A percentile compares a stretch with the other conserved stretches of the same genome.
phyloP scores from a whole-genome alignment of 2,888 invertebrate species.

The Sinohyriopsis cumingii region DNA sequence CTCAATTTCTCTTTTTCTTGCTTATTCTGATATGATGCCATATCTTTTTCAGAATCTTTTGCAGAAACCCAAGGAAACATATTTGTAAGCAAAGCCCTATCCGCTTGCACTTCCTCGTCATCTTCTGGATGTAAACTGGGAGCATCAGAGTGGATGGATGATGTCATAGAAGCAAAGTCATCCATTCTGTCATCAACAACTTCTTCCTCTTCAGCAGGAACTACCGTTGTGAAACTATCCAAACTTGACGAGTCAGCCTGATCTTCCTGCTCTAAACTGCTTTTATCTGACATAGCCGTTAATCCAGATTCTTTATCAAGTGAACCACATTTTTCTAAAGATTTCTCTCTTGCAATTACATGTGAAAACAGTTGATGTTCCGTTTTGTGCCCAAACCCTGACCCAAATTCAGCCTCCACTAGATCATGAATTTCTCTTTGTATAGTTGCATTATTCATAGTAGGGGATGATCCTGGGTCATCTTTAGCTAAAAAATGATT shows the following conservation, averaged over 20 bases:
- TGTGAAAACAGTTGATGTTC: conserved; percentile 5
- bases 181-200: conserved; percentile 74
- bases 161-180: conserved; percentile 74
- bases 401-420: conserved; percentile 14
- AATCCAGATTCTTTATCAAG: conserved; percentile 13
- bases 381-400: conserved; percentile 11
- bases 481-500: conserved; percentile 29
- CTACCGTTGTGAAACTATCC: conserved; percentile 71
- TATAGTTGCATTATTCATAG: background rate
- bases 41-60: conserved; percentile 23
- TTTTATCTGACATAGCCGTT: conserved; percentile 5
- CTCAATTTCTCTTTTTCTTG: background rate
- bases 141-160: conserved; percentile 74
- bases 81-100: conserved; percentile 19
- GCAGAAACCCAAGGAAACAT: conserved; percentile 30
- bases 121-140: conserved; percentile 52
- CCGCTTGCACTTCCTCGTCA: conserved; percentile 22
- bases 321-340: conserved; percentile 3
- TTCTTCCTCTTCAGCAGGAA: conserved; percentile 64
- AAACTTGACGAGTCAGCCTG: conserved; percentile 68
- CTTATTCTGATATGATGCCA: background rate
- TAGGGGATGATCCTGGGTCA: conserved; percentile 8
- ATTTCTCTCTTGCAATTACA: conserved; percentile 3
- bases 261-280: conserved; percentile 50
- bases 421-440: conserved; percentile 9